Conservation (phyloP, 2,113 vertebrate genomes). For the Hemiprocne comata region DNA sequence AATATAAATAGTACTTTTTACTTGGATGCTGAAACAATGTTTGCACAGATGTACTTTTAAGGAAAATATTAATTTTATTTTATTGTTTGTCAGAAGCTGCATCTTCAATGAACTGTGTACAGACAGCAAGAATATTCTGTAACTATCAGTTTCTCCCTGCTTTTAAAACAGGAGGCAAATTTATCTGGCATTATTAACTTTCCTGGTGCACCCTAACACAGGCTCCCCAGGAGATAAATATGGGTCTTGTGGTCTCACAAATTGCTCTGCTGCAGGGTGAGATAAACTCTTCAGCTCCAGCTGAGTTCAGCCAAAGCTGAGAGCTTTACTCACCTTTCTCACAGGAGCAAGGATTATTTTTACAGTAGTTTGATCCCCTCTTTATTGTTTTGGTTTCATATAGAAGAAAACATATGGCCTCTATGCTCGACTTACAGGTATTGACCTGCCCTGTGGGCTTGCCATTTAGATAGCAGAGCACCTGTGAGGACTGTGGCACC, state of each 20-base stretch:
- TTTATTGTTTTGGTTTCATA: neutral
- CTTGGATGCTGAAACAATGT: neutral
- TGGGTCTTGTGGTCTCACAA: neutral
- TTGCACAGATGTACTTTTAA: neutral
- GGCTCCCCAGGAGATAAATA: neutral
- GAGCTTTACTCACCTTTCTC: neutral
- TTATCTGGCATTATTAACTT: neutral
- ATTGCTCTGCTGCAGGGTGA: neutral
- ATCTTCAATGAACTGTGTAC: neutral
- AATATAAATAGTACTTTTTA: neutral
- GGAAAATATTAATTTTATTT: neutral
- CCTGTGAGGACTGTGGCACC: neutral
- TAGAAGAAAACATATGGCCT: neutral
- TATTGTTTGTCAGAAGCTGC: neutral
- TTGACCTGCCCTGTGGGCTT: neutral
- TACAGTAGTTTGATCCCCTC: neutral
- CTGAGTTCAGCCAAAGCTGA: neutral
- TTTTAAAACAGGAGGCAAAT: neutral
- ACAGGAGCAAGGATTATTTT: neutral
- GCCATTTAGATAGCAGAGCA: neutral
- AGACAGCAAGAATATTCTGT: neutral
- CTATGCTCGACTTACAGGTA: neutral
- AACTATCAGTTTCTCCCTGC: neutral
- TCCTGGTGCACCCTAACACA: neutral
- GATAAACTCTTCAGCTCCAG: neutral